Evolutionary conservation across 2,888 invertebrate species (phyloP), one percentile per base, ranked within the genome.

Genomic region (Spisula solida): DNA sequence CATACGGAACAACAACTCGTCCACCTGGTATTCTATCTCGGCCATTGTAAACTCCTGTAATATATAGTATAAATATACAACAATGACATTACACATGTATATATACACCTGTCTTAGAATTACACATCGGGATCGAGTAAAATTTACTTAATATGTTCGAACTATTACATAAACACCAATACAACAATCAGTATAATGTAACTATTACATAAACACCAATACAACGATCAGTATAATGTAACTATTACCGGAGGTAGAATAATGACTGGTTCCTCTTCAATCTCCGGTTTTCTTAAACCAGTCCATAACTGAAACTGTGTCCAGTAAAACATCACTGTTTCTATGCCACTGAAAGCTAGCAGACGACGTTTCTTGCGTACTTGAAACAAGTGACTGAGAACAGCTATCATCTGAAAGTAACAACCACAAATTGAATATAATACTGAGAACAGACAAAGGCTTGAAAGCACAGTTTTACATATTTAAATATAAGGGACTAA

Each of bases 1-100:
- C 95, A 96, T 96, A 83, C 96, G 95, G 94, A 96, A 96, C 85
- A 96, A 93, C 88, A 96, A 91, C 91, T 96, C 96, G 75, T 96
- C 96, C n/a, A 96, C 96, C 88, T 96, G 96, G 91, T 96, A 96
- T 91, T 96, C 95, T 56, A 96, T 96, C 92, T 96, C 96, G 0
- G 96, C 96, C 96, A 96, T 95, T 0, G 96, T 96, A 89, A 96
- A 96, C 92, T 96, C 96, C 96, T 96, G 8, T 16, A 75, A 20
- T 6, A 31, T 4, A 75, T 2, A 75, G 16, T 6, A 6, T 16
- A 75, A 31, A 75, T 34, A 18, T 34, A 70, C 1, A 75, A 75
- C 18, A 75, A 18, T 75, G 12, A 75, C 0, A 31, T 31, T 51
- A 51, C 12, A 16, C 14, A 51, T 51, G 12, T 51, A 51, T 10